A percentile compares a stretch with the other conserved stretches of the same genome.
phyloP scores from a whole-genome alignment of 2,113 vertebrate species.

The Petrocephalus zakoni region DNA sequence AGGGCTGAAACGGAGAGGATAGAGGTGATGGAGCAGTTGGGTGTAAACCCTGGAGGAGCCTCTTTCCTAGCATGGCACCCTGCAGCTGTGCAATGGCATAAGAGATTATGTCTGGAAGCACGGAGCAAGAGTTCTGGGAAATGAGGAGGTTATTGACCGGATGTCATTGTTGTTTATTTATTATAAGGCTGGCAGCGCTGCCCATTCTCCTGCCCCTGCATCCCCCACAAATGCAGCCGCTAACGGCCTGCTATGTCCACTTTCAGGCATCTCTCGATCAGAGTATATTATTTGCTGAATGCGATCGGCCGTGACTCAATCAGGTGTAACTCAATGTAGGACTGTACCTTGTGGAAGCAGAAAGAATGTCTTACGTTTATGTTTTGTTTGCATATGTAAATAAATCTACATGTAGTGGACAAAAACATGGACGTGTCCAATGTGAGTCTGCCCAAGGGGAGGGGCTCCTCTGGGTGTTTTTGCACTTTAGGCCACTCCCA shows the following conservation, averaged over 20 bases:
- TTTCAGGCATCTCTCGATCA: neutral
- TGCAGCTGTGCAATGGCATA: neutral
- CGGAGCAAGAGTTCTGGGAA: neutral
- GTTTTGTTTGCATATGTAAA: neutral
- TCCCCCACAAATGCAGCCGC: neutral
- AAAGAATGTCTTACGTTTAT: neutral
- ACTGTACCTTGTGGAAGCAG: neutral
- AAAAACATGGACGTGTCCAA: neutral
- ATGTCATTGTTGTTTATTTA: neutral
- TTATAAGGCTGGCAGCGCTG: neutral
- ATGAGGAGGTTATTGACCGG: neutral
- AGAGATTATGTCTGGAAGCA: neutral
- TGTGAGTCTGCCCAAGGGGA: neutral
- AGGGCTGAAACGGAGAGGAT: constrained; percentile 62
- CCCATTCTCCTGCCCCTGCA: neutral
- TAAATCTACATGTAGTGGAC: neutral
- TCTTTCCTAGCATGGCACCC: neutral
- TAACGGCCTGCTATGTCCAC: neutral
- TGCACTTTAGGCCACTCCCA: too few species aligned
- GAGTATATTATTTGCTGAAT: neutral
- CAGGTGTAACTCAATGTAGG: neutral
- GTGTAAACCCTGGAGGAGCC: neutral
- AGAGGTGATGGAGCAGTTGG: neutral
- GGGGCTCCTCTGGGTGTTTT: neutral
- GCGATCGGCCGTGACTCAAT: neutral